These are phyloP conservation scores for Galaxias olidus DNA, from an alignment of 2,797 vertebrate genomes.

Conservation along the genomic window DNA sequence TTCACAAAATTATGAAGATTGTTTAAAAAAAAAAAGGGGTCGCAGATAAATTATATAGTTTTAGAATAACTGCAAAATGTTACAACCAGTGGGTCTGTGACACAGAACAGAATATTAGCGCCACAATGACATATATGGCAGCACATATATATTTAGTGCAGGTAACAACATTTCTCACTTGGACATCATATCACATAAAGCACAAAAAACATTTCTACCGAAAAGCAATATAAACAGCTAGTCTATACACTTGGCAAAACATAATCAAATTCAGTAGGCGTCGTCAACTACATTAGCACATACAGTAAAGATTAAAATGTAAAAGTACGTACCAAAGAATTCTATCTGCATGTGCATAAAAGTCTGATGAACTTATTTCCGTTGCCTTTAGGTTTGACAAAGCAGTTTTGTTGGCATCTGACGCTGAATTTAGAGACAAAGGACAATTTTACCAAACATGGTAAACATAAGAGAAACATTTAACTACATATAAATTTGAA, in stretches of 20 bases:
- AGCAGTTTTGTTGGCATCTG: constrained; percentile 43
- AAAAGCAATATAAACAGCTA: constrained; percentile 64
- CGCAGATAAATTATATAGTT: neutral
- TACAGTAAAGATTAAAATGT: constrained; percentile 53
- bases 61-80: constrained; percentile 21
- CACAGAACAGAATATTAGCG: constrained; percentile 33
- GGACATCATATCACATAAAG: constrained; percentile 70
- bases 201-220: constrained; percentile 59
- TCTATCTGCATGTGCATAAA: constrained; percentile 61
- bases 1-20: constrained; percentile 37
- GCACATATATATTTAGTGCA: constrained; percentile 64
- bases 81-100: too few species aligned
- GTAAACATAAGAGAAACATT: constrained; percentile 29
- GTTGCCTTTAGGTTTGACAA: constrained; percentile 50
- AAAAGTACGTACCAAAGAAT: constrained; percentile 57
- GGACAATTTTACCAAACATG: constrained; percentile 44
- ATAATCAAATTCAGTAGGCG: constrained; percentile 48
- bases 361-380: constrained; percentile 52
- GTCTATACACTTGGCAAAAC: constrained; percentile 52
- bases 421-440: constrained; percentile 38
- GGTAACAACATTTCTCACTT: constrained; percentile 55
- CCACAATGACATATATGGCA: constrained; percentile 57
- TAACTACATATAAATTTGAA: constrained; percentile 16
- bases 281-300: constrained; percentile 54
- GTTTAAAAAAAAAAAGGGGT: neutral